phyloP scores from a whole-genome alignment of 2,113 vertebrate genomes.

The Rynchops niger region DNA sequence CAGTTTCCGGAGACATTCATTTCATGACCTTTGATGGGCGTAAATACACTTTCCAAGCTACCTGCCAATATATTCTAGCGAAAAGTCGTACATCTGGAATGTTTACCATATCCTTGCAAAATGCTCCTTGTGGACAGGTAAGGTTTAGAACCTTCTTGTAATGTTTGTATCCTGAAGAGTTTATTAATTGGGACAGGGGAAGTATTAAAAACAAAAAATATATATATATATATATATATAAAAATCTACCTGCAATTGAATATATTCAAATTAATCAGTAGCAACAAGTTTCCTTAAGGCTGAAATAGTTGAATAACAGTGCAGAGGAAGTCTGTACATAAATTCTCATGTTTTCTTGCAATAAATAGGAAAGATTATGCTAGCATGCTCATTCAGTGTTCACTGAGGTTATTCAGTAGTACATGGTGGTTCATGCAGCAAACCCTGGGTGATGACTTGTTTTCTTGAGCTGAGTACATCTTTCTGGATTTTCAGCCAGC shows the following conservation, averaged over 20 bases:
- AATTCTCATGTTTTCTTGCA: neutral
- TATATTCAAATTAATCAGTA: neutral
- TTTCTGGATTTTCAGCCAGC: neutral
- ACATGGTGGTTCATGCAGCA: neutral
- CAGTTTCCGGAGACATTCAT: constrained; percentile 90
- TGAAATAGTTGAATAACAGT: neutral
- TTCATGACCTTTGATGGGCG: constrained; percentile 93
- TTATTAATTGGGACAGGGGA: rapidly evolving
- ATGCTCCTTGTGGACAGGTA: constrained; percentile 89
- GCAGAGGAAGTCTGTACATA: neutral
- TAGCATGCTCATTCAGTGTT: neutral
- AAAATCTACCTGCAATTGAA: neutral
- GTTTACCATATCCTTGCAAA: constrained; percentile 90
- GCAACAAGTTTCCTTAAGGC: neutral
- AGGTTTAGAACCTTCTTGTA: neutral
- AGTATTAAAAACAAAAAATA: neutral
- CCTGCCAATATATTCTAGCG: constrained; percentile 91
- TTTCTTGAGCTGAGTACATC: neutral
- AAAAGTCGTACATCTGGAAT: constrained; percentile 85
- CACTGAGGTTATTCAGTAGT: neutral
- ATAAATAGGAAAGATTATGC: neutral
- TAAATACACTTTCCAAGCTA: constrained; percentile 87
- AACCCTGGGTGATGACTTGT: neutral
- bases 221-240: too few relatives aligned
- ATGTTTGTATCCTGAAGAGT: neutral